Conservation (phyloP, 2,797 vertebrate genomes). For the Takifugu ocellatus region DNA sequence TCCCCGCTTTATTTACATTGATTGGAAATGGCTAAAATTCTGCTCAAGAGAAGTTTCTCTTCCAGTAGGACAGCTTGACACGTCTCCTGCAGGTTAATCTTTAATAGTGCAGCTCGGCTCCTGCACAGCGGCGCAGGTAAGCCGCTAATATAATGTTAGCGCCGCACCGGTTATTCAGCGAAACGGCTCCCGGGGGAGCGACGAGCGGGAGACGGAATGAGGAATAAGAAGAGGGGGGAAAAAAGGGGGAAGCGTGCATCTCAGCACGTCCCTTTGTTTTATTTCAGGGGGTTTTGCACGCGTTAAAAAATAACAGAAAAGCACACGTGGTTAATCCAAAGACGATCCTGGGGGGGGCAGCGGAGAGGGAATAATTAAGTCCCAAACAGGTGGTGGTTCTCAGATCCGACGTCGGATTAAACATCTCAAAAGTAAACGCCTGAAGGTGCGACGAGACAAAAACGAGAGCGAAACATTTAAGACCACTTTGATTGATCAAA, state of each 20-base stretch:
- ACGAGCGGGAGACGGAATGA: constrained; percentile 15
- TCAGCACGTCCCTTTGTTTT: constrained; percentile 12
- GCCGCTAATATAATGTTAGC: constrained; percentile 67
- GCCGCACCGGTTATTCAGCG: constrained; percentile 59
- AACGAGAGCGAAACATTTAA: too few relatives aligned
- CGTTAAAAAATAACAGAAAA: not conserved
- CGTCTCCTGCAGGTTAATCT: constrained; percentile 62
- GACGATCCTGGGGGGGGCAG: constrained; percentile 7
- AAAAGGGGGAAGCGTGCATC: not conserved
- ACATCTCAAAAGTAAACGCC: too few relatives aligned
- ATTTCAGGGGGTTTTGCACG: not conserved
- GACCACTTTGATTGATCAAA: too few relatives aligned
- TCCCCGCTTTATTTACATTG: constrained; percentile 28
- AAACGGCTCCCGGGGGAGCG: constrained; percentile 54
- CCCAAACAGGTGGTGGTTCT: constrained; percentile 52
- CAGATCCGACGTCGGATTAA: constrained; percentile 22
- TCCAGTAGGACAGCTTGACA: constrained; percentile 34
- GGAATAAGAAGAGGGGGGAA: not conserved
- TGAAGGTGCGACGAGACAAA: constrained; percentile 3
- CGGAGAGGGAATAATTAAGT: constrained; percentile 38
- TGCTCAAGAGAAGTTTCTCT: not conserved
- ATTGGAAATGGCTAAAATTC: constrained; percentile 31
- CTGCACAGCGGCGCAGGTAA: constrained; percentile 58
- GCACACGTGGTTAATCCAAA: constrained; percentile 9
- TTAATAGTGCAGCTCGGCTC: constrained; percentile 54